phyloP scores from a whole-genome alignment of 1,140 invertebrate species.

The Ectropis grisescens region DNA sequence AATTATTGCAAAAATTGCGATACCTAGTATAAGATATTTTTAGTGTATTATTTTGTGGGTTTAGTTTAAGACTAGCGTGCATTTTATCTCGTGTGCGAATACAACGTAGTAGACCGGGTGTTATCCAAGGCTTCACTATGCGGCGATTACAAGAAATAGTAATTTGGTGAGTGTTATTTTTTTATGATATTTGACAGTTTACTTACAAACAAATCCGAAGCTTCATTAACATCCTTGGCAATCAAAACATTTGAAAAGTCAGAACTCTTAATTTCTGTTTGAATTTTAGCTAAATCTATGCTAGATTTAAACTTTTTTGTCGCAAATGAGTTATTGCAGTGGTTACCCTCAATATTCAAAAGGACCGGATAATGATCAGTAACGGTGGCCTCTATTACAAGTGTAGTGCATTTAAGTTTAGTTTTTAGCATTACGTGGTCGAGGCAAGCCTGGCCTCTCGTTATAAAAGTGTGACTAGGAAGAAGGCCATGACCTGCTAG shows the following conservation, averaged over 20 bases:
- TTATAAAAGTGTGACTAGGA: constrained; percentile 1
- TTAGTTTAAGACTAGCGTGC: background rate
- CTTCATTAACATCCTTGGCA: background rate
- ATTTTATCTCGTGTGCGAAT: background rate
- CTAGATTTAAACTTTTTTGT: background rate
- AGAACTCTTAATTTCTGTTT: background rate
- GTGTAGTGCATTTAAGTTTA: background rate
- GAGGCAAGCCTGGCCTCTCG: constrained; percentile 1
- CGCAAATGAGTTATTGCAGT: background rate
- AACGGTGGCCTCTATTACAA: background rate
- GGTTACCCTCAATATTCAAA: background rate
- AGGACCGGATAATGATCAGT: constrained; percentile 1
- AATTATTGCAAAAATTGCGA: background rate
- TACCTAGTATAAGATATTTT: background rate
- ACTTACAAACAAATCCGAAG: background rate
- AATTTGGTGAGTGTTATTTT: background rate
- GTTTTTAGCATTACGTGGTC: constrained; percentile 5
- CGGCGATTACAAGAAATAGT: background rate
- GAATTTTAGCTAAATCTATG: background rate
- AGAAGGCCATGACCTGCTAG: constrained; percentile 4
- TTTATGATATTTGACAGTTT: background rate
- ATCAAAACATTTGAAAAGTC: background rate
- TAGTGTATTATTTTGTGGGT: background rate
- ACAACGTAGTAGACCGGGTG: background rate
- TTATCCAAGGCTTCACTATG: constrained; percentile 1